Evolutionary conservation across 2,113 vertebrate species (phyloP).

Genomic region (Fregetta grallaria): DNA sequence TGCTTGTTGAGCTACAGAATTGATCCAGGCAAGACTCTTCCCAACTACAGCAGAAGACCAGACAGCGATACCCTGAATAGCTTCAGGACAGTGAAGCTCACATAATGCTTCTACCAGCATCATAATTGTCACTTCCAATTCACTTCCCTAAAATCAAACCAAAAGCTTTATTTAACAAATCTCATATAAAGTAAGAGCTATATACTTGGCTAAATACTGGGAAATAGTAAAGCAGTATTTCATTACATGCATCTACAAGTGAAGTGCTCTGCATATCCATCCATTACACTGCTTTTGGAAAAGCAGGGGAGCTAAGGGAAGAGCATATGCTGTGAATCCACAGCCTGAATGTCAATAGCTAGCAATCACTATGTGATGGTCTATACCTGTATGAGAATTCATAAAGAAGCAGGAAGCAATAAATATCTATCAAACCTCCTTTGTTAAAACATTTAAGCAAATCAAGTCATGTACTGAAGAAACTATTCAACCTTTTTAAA

Average conservation of each 20-base stretch:
- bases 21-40: conserved; percentile 90
- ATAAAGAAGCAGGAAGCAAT: background rate
- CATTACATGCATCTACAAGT: background rate
- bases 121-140: conserved; percentile 91
- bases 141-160: conserved; percentile 79
- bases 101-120: conserved; percentile 95
- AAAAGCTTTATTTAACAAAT: background rate
- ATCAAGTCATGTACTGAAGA: background rate
- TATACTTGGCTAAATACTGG: background rate
- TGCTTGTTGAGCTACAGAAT: conserved; percentile 91
- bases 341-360: background rate
- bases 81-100: conserved; percentile 94
- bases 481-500: background rate
- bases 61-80: conserved; percentile 92
- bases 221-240: background rate
- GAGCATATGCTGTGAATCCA: background rate
- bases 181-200: background rate
- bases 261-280: background rate
- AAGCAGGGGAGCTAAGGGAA: background rate
- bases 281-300: background rate
- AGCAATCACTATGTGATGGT: background rate
- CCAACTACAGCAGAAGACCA: conserved; percentile 87
- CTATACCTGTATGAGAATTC: background rate
- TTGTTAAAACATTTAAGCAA: background rate
- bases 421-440: background rate